Conservation (phyloP, 2,888 invertebrate genomes). For the Podabrus alpinus region DNA sequence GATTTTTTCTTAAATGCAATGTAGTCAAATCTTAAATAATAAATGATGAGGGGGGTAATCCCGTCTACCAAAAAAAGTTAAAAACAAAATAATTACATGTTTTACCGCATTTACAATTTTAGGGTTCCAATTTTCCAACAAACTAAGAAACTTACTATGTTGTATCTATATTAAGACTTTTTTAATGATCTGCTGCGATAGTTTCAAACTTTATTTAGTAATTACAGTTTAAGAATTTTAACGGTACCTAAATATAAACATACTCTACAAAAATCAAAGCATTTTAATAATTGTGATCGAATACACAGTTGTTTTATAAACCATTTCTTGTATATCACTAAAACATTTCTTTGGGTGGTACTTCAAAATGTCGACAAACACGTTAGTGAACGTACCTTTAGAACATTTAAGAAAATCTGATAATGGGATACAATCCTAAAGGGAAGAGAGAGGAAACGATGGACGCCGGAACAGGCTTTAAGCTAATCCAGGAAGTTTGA, state of each 20-base stretch:
- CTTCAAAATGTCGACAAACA: background rate
- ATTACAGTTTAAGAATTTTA: background rate
- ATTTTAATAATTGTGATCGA: background rate
- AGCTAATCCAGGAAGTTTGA: too few relatives aligned
- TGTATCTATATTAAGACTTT: background rate
- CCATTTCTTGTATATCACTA: too few relatives aligned
- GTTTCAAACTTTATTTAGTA: background rate
- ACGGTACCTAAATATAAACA: background rate
- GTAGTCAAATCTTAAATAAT: background rate
- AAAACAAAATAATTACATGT: background rate
- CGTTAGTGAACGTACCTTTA: background rate
- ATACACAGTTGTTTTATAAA: too few relatives aligned
- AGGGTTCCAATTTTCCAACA: background rate
- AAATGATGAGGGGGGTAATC: background rate
- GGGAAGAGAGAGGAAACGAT: too few relatives aligned
- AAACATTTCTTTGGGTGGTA: background rate
- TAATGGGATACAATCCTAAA: too few relatives aligned
- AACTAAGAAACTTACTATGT: background rate
- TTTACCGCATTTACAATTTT: background rate
- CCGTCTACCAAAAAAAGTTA: background rate
- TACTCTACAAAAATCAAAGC: background rate
- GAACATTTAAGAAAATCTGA: too few relatives aligned
- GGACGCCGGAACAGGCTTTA: too few relatives aligned
- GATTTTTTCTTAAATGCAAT: background rate
- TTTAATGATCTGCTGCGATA: background rate